A percentile compares a stretch with the other conserved stretches of the same genome.
Conservation (phyloP, 2,797 vertebrate genomes). For the Gymnothorax javanicus region DNA sequence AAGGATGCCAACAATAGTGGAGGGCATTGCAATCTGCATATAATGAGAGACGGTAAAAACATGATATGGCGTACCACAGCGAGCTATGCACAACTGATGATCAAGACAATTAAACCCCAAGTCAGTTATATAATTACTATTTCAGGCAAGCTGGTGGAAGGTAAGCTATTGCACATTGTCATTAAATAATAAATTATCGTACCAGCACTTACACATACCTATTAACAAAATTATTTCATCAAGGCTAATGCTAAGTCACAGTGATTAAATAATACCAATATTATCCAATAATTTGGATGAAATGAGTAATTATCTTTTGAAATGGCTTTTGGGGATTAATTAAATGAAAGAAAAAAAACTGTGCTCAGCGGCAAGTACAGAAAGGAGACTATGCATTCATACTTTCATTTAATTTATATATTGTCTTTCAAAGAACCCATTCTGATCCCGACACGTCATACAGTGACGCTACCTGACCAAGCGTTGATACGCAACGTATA, state of each 20-base stretch:
- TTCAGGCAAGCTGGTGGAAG: neutral
- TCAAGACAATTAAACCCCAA: neutral
- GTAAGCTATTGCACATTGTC: neutral
- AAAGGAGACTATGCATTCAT: neutral
- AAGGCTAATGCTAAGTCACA: neutral
- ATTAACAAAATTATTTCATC: neutral
- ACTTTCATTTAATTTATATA: slow-evolving; percentile 2
- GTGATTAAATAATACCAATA: slow-evolving; percentile 1
- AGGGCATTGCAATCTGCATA: neutral
- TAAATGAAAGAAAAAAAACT: neutral
- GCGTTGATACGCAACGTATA: no score
- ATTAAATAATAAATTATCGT: neutral
- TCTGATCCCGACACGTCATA: no score
- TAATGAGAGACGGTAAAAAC: neutral
- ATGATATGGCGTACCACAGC: neutral
- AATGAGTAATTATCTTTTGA: neutral
- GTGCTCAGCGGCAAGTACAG: neutral
- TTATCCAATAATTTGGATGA: neutral
- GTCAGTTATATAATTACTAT: neutral
- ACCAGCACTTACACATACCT: neutral
- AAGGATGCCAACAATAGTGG: no score
- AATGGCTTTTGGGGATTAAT: neutral
- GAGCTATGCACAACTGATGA: neutral
- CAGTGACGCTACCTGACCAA: no score
- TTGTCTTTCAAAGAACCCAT: neutral